phyloP scores from a whole-genome alignment of 2,888 invertebrate genomes.

The Agriopis aurantiaria region DNA sequence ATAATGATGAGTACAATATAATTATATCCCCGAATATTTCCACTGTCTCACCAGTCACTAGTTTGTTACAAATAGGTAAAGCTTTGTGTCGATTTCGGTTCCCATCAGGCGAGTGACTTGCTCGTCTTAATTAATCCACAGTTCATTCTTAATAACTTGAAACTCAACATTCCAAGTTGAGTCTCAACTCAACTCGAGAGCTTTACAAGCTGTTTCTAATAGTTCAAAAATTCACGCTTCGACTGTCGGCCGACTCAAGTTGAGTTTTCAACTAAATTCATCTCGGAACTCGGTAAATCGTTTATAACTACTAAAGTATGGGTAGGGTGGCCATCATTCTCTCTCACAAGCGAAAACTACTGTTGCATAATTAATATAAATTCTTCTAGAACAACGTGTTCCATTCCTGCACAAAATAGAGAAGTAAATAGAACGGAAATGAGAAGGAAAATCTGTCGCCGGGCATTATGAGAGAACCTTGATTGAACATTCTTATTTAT shows the following conservation, averaged over 20 bases:
- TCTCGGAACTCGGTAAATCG: constrained; percentile 21
- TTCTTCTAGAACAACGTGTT: neutral
- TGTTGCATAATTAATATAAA: too few species aligned
- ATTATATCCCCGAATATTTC: too few species aligned
- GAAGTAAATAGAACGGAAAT: too few species aligned
- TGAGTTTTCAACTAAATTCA: constrained; percentile 30
- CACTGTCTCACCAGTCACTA: too few species aligned
- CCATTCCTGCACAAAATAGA: too few species aligned
- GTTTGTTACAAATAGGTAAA: too few species aligned
- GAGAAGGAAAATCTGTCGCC: too few species aligned
- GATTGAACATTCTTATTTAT: too few species aligned
- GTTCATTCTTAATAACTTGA: neutral
- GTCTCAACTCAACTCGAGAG: neutral
- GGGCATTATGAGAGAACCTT: too few species aligned
- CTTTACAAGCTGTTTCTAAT: constrained; percentile 12
- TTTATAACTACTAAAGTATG: constrained; percentile 18
- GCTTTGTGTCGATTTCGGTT: too few species aligned
- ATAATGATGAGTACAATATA: too few species aligned
- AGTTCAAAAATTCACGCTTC: constrained; percentile 32
- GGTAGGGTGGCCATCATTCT: constrained; percentile 1
- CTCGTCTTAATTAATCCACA: neutral
- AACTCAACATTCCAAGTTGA: neutral
- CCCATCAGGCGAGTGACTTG: neutral
- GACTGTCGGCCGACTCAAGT: constrained; percentile 4
- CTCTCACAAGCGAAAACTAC: neutral